Conservation (phyloP, 2,888 invertebrate species). For the Yponomeuta plumbellus region DNA sequence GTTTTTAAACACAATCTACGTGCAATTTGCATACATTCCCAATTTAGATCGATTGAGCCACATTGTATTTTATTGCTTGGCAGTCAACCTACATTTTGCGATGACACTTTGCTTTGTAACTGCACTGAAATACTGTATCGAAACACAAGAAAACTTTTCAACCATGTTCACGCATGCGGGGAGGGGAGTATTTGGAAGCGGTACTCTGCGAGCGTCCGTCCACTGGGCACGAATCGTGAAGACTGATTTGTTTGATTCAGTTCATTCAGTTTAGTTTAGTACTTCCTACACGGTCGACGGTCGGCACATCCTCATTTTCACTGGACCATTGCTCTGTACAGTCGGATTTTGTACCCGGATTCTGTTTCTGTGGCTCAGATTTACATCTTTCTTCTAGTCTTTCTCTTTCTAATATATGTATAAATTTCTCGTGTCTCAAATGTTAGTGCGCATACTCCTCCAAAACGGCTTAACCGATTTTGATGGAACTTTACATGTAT, state of each 20-base stretch:
- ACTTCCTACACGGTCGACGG: neutral
- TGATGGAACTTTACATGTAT: too few species aligned
- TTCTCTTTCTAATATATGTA: too few species aligned
- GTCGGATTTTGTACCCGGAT: neutral
- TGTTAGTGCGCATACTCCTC: too few species aligned
- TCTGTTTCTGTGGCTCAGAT: too few species aligned
- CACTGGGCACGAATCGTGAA: conserved; percentile 35
- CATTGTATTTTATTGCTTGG: too few species aligned
- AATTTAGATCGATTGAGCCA: neutral
- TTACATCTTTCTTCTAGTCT: too few species aligned
- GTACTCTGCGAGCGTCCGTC: conserved; percentile 29
- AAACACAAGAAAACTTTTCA: neutral
- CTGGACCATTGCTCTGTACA: conserved; percentile 12
- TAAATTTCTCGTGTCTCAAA: too few species aligned
- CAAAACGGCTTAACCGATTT: too few species aligned
- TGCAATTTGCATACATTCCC: neutral
- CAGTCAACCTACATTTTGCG: too few species aligned
- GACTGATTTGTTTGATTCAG: too few species aligned
- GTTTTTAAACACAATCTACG: neutral
- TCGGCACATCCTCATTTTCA: conserved; percentile 24
- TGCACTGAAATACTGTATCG: too few species aligned
- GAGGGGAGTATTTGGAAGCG: conserved; percentile 17
- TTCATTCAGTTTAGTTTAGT: conserved; percentile 18
- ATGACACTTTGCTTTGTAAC: too few species aligned
- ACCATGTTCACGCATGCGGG: neutral